These are phyloP conservation scores for Rhegmatorhina hoffmannsi DNA, from an alignment of 2,113 vertebrate genomes.

Conservation along the genomic window DNA sequence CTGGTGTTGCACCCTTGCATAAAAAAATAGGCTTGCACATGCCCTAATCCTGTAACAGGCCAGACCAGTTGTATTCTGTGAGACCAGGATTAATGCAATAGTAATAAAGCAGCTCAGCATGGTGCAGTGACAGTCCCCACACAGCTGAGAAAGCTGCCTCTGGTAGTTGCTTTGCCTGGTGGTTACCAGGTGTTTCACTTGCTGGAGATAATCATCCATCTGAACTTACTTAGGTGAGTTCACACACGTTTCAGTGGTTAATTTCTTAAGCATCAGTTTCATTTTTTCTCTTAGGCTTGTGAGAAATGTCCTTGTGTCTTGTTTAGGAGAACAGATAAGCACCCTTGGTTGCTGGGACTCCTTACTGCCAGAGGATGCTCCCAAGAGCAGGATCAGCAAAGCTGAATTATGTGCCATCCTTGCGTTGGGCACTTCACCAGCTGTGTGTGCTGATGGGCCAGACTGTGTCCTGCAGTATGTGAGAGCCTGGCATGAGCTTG, in stretches of 20 bases:
- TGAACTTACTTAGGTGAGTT: background rate
- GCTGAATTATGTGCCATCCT: background rate
- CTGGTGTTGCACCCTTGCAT: background rate
- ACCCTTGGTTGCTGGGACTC: background rate
- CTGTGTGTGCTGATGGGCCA: background rate
- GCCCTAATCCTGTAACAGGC: background rate
- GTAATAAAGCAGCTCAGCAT: background rate
- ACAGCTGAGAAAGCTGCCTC: background rate
- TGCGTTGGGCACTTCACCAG: background rate
- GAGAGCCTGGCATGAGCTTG: background rate
- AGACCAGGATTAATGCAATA: background rate
- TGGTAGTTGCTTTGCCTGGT: background rate
- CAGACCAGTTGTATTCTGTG: background rate
- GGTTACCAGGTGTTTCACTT: background rate
- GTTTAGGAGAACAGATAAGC: background rate
- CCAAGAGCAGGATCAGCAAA: background rate
- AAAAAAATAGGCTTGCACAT: background rate
- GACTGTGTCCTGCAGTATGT: background rate
- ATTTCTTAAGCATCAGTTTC: background rate
- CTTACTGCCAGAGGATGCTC: background rate
- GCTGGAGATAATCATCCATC: background rate
- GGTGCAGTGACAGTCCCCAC: background rate
- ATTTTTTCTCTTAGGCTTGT: background rate
- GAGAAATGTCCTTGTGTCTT: background rate
- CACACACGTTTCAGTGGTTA: background rate